Evolutionary conservation across 2,113 vertebrate genomes (phyloP).

Genomic region (Eubucco bourcierii): DNA sequence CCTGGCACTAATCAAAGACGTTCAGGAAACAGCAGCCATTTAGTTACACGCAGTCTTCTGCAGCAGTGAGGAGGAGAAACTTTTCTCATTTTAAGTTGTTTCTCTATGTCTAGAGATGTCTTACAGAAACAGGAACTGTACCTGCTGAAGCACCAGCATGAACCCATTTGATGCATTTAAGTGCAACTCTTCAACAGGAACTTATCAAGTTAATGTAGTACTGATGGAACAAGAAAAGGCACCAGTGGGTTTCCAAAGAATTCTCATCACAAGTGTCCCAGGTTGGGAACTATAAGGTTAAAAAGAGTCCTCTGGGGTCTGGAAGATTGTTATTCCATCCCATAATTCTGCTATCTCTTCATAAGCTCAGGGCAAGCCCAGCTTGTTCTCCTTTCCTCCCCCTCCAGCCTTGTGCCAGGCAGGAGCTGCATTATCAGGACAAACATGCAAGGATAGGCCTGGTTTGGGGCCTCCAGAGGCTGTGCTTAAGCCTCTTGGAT

Average conservation of each 20-base stretch:
- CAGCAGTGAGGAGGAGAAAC: not conserved
- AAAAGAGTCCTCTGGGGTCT: no score
- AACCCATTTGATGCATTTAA: constrained; percentile 75
- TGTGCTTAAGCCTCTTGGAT: no score
- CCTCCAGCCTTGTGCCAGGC: no score
- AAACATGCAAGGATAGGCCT: no score
- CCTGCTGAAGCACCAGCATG: constrained; percentile 73
- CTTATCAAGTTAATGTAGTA: constrained; percentile 61
- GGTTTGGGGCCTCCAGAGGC: no score
- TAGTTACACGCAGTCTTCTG: not conserved
- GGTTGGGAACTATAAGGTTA: no score
- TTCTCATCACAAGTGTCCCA: constrained; percentile 47
- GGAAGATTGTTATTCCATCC: no score
- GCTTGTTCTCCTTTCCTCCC: no score
- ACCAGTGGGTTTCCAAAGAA: constrained; percentile 61
- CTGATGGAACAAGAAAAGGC: constrained; percentile 69
- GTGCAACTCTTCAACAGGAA: constrained; percentile 62
- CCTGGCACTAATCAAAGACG: not conserved
- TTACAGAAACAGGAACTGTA: constrained; percentile 71
- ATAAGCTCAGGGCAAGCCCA: no score
- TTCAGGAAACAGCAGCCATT: constrained; percentile 11
- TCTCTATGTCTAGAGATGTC: constrained; percentile 62
- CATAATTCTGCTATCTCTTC: no score
- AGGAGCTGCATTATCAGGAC: no score
- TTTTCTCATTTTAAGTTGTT: constrained; percentile 47